Evolutionary conservation across 2,113 vertebrate species (phyloP).

Genomic region (Colius striatus): DNA sequence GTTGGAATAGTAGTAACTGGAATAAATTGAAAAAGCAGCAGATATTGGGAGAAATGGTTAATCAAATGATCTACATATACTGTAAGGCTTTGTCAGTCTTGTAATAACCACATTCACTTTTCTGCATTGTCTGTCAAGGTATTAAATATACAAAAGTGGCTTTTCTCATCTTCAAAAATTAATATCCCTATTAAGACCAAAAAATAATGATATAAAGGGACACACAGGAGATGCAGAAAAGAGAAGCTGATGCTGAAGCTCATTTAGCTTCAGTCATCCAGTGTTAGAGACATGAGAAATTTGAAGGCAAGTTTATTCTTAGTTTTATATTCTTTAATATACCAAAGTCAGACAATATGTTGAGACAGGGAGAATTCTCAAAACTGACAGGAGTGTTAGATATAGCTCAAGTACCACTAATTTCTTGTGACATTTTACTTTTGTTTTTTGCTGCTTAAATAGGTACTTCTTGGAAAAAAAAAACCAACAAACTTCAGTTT

Average conservation of each 20-base stretch:
- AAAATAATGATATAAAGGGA: background rate
- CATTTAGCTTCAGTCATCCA: background rate
- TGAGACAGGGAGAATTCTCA: background rate
- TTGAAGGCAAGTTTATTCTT: background rate
- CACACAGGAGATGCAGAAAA: background rate
- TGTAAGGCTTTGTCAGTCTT: background rate
- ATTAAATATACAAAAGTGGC: background rate
- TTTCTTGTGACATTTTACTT: background rate
- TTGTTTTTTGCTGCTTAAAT: background rate
- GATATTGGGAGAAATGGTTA: background rate
- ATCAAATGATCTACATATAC: rapidly evolving
- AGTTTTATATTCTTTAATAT: background rate
- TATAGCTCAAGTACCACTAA: background rate
- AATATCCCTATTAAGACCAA: background rate
- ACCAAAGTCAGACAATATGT: background rate
- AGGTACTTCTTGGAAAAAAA: background rate
- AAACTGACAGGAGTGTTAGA: background rate
- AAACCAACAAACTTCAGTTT: background rate
- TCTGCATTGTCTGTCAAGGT: background rate
- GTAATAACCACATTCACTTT: background rate
- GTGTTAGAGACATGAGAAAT: background rate
- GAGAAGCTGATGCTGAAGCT: background rate
- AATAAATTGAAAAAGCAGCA: background rate
- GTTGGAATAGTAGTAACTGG: too few species aligned
- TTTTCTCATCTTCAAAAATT: background rate